Conservation (phyloP, 2,797 vertebrate genomes). For the Fistularia commersonii region DNA sequence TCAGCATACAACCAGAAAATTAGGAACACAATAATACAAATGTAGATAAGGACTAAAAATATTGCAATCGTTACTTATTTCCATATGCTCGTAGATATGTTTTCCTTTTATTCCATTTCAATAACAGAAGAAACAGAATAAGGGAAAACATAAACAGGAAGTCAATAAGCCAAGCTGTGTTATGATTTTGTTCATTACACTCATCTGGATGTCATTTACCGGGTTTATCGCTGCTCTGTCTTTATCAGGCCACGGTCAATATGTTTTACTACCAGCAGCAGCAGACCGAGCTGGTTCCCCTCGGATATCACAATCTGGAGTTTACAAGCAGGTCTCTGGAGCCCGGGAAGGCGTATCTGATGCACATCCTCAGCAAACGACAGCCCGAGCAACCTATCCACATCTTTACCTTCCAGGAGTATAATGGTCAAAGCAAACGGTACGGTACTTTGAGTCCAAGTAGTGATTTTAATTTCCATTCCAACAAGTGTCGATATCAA, state of each 20-base stretch:
- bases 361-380: slow-evolving; percentile 72
- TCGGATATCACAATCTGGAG: slow-evolving; percentile 78
- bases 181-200: not conserved
- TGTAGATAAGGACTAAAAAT: too few relatives aligned
- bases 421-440: slow-evolving; percentile 54
- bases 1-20: too few relatives aligned
- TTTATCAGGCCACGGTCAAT: slow-evolving; percentile 82
- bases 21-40: too few relatives aligned
- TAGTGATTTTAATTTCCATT: not conserved
- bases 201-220: too few relatives aligned
- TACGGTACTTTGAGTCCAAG: slow-evolving; percentile 5
- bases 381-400: slow-evolving; percentile 56
- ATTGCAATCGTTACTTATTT: too few relatives aligned
- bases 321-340: slow-evolving; percentile 79
- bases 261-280: slow-evolving; percentile 82
- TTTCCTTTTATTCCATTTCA: too few relatives aligned
- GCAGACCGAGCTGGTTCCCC: slow-evolving; percentile 79
- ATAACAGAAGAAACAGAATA: too few relatives aligned
- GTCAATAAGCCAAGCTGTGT: not conserved
- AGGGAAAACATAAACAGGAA: not conserved
- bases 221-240: not conserved
- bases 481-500: not conserved
- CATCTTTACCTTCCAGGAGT: slow-evolving; percentile 81
- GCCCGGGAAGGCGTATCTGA: slow-evolving; percentile 82
- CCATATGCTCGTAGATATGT: too few relatives aligned